Percentiles rank a stretch among this genome's conserved stretches.
Evolutionary conservation across 2,113 vertebrate species (phyloP).

Genomic region (Sclerurus mexicanus): DNA sequence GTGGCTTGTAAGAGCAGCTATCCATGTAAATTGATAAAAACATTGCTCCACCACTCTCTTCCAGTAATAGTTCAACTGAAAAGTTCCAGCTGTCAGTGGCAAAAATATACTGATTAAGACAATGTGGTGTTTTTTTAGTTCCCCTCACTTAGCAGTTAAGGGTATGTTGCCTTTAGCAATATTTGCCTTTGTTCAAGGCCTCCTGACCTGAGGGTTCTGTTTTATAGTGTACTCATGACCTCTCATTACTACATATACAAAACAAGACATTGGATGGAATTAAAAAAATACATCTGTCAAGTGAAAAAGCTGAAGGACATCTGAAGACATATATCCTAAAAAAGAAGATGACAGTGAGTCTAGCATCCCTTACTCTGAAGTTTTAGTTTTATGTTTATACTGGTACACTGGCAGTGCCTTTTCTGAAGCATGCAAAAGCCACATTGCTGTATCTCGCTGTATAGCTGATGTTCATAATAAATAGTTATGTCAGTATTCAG

Average conservation of each 20-base stretch:
- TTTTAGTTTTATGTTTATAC: neutral
- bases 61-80: constrained; percentile 4
- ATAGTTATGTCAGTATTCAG: neutral
- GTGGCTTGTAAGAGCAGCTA: neutral
- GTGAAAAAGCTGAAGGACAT: neutral
- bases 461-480: neutral
- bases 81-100: constrained; percentile 3
- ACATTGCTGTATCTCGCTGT: neutral
- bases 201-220: constrained; percentile 6
- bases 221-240: neutral
- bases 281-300: neutral
- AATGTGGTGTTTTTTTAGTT: constrained; percentile 26
- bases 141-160: neutral
- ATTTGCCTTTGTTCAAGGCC: constrained; percentile 36
- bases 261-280: neutral
- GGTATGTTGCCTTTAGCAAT: constrained; percentile 33
- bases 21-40: neutral
- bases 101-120: neutral
- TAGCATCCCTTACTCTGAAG: neutral
- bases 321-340: neutral
- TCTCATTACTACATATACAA: neutral
- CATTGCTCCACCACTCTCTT: neutral
- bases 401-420: neutral
- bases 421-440: neutral
- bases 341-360: neutral